These are phyloP conservation scores for Cydia fagiglandana DNA, from an alignment of 1,140 invertebrate species.

Conservation along the genomic window DNA sequence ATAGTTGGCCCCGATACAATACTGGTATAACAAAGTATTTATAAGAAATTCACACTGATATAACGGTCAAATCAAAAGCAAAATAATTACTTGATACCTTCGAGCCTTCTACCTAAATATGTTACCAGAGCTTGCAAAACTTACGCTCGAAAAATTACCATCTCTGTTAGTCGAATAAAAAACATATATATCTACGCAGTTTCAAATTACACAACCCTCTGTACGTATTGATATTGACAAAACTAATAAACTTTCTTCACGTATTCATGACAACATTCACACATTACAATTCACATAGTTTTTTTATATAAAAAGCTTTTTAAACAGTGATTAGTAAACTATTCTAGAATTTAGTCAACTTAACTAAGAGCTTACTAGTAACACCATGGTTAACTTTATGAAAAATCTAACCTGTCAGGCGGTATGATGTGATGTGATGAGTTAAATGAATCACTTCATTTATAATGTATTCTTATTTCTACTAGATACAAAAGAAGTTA, in stretches of 20 bases:
- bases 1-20: slow-evolving; percentile 1
- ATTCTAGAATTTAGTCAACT: background rate
- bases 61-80: background rate
- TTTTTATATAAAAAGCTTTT: background rate
- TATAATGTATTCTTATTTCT: too few relatives aligned
- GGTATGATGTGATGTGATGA: background rate
- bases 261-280: background rate
- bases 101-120: too few relatives aligned
- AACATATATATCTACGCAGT: background rate
- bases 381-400: background rate
- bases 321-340: background rate
- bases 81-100: background rate
- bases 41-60: background rate
- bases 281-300: background rate
- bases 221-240: background rate
- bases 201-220: background rate
- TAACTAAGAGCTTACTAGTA: background rate
- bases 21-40: background rate
- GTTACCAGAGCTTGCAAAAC: too few relatives aligned
- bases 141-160: too few relatives aligned
- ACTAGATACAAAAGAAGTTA: too few relatives aligned
- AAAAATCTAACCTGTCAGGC: slow-evolving; percentile 7
- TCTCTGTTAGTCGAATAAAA: too few relatives aligned
- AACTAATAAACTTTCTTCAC: background rate
- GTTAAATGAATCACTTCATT: background rate